These are phyloP conservation scores for Oncorhynchus clarkii DNA, from an alignment of 2,113 vertebrate species.

Conservation along the genomic window DNA sequence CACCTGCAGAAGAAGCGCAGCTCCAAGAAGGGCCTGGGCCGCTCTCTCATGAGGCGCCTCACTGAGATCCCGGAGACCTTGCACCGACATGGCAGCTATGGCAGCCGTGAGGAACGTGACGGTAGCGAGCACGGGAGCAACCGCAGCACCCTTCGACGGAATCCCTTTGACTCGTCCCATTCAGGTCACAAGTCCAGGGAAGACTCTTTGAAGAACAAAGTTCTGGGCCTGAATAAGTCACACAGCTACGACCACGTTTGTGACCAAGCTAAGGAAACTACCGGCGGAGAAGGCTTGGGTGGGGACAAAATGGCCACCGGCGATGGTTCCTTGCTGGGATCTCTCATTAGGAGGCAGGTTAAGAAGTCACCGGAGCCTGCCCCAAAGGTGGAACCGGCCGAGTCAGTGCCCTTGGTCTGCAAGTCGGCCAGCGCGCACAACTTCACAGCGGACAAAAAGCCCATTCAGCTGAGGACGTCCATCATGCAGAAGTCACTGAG, in stretches of 20 bases:
- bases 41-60: constrained; percentile 93
- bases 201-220: constrained; percentile 85
- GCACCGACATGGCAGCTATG: constrained; percentile 91
- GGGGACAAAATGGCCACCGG: constrained; percentile 77
- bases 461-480: constrained; percentile 86
- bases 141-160: constrained; percentile 79
- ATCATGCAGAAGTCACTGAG: constrained; percentile 97
- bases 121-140: constrained; percentile 77
- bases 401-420: constrained; percentile 92
- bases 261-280: constrained; percentile 81
- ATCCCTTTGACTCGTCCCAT: constrained; percentile 75
- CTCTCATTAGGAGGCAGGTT: constrained; percentile 75
- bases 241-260: constrained; percentile 93
- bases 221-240: constrained; percentile 89
- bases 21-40: constrained; percentile 95
- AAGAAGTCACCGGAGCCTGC: constrained; percentile 72
- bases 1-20: constrained; percentile 98
- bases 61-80: constrained; percentile 96
- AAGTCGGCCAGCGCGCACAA: constrained; percentile 97
- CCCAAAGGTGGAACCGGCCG: constrained; percentile 67
- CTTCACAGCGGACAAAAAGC: constrained; percentile 87
- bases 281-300: constrained; percentile 55
- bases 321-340: constrained; percentile 83
- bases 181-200: constrained; percentile 78
- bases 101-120: constrained; percentile 90